Conservation (phyloP, 1,140 invertebrate genomes). For the Sarcophaga bullata region DNA sequence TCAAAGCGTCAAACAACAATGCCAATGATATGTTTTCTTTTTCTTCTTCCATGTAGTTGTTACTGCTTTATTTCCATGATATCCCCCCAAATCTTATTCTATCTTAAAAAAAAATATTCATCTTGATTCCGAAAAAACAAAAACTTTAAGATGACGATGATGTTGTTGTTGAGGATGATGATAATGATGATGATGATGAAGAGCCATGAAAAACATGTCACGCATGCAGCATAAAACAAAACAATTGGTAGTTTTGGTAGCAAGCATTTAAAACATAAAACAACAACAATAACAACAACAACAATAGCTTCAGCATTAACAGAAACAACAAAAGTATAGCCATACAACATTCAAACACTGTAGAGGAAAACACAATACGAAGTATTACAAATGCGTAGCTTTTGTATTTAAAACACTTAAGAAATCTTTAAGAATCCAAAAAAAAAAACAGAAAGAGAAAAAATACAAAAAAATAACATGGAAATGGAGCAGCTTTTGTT, state of each 20-base stretch:
- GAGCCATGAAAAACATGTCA: constrained; percentile 25
- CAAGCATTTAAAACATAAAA: constrained; percentile 3
- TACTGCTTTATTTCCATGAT: not conserved
- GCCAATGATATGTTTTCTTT: constrained; percentile 32
- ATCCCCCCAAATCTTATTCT: not conserved
- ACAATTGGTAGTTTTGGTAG: constrained; percentile 34
- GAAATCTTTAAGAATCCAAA: not conserved
- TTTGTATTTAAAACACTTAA: constrained; percentile 25
- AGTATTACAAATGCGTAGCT: constrained; percentile 13
- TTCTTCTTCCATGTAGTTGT: not conserved
- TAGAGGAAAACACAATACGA: not conserved
- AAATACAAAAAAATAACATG: not conserved
- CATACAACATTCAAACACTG: not conserved
- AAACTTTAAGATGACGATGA: not conserved
- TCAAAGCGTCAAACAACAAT: constrained; percentile 38
- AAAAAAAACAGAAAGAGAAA: not conserved
- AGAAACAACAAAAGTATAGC: not conserved
- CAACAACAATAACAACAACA: constrained; percentile 6
- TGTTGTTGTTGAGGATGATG: not conserved
- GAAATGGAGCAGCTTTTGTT: constrained; percentile 26
- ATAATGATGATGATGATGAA: not conserved
- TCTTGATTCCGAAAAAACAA: not conserved
- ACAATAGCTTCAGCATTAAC: not conserved
- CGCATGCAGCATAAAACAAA: constrained; percentile 33
- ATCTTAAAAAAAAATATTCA: not conserved